Evolutionary conservation across 2,888 invertebrate genomes (phyloP), one percentile per base, ranked within the genome.

Genomic region (Caenorhabditis wallacei): DNA sequence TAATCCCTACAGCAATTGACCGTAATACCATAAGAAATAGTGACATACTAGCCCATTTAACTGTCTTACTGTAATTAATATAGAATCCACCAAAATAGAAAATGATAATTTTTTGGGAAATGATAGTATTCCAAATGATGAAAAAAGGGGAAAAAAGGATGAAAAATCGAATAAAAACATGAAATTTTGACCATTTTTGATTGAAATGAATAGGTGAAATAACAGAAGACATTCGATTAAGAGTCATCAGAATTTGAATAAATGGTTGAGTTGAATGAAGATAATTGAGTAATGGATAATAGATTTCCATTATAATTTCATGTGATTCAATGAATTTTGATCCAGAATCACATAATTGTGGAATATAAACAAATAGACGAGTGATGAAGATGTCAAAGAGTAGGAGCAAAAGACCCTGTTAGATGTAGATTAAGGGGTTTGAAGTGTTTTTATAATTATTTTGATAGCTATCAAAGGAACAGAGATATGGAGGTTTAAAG

Each of bases 101-200:
- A 26, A 69, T 24, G 8, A 75, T 13, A 10, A 37, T 16, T 54
- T 80, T 80, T 8, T 26, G 4, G 22, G 40, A 80, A 8, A 80
- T 80, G 1, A 80, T 64, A 1, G 69, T 75, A 37, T 80, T 80
- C 80, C 80, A 80, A n/a, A 80, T 80, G 26, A 80, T 20, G 1
- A 48, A 13, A 24, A 80, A 75, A 2, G 80, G 80, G 4, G 61
- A 30, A 8, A 80, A 0, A 0, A 75, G 1, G 8, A 61, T 56
- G 24, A 72, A 54, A 16, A 43, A 18, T 5, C 56, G 1, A 13
- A 76, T 68, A 13, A 51, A 24, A 0, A 48, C 4, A 1, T 57
- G 37, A n/a, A 43, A 59, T 40, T 18, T 48, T 2, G 11, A 24
- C 74, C 74, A 75, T 2, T 63, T 0, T 43, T 37, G 63, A 46